Evolutionary conservation across 1,140 invertebrate genomes (phyloP).

Genomic region (Homarus americanus): DNA sequence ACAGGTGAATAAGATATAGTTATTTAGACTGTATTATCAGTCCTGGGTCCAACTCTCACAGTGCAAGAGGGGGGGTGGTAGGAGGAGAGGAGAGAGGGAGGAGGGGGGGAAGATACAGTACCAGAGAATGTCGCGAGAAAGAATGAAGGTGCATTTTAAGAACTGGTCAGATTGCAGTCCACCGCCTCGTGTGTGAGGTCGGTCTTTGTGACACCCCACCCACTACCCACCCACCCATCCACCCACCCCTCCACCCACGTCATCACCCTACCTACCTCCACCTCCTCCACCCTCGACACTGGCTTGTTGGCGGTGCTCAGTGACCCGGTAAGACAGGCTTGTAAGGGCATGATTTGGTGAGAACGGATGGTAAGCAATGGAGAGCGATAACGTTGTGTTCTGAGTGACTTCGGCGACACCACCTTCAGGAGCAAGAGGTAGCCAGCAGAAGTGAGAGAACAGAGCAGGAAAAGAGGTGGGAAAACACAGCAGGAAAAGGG

Average conservation of each 20-base stretch:
- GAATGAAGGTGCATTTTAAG: too few species aligned
- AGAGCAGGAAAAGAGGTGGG: not conserved
- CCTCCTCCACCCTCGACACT: slow-evolving; percentile 4
- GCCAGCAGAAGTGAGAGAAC: not conserved
- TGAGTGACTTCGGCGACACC: too few species aligned
- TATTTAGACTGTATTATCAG: too few species aligned
- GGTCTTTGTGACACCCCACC: slow-evolving; percentile 15
- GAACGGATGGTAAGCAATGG: slow-evolving; percentile 1
- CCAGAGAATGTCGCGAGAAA: too few species aligned
- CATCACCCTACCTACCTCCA: not conserved
- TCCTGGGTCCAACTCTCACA: too few species aligned
- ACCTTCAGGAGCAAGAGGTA: too few species aligned
- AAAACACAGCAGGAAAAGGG: not conserved
- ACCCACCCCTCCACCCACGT: not conserved
- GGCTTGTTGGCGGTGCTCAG: slow-evolving; percentile 34
- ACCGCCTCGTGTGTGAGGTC: not conserved
- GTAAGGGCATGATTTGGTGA: slow-evolving; percentile 26
- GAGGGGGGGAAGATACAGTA: not conserved
- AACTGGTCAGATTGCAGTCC: too few species aligned
- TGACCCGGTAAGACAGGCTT: slow-evolving; percentile 34
- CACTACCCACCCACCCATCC: too few species aligned
- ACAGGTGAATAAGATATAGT: too few species aligned
- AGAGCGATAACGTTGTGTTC: not conserved
- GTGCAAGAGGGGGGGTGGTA: too few species aligned
- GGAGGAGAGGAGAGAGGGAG: too few species aligned